Evolutionary conservation across 2,797 vertebrate species (phyloP).

Genomic region (Coendou prehensilis): DNA sequence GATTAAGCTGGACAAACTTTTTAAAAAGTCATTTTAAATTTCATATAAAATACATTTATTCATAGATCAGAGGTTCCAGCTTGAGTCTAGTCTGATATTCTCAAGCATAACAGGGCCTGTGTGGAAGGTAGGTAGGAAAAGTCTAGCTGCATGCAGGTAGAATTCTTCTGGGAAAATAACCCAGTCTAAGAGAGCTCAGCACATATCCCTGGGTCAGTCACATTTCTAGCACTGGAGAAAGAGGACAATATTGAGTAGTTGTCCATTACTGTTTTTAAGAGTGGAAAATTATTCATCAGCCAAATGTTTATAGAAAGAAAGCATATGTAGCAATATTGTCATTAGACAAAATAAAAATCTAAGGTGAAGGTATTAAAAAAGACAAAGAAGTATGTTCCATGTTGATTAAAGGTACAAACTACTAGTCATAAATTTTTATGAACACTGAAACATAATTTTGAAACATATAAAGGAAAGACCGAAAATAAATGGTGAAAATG

Average conservation of each 20-base stretch:
- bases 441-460: neutral
- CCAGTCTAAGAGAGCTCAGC: neutral
- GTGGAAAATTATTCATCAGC: neutral
- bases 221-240: neutral
- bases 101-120: neutral
- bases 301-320: neutral
- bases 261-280: neutral
- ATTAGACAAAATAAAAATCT: neutral
- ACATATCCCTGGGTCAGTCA: neutral
- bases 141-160: neutral
- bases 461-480: neutral
- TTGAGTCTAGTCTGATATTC: neutral
- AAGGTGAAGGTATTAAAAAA: neutral
- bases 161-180: neutral
- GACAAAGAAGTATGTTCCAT: neutral
- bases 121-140: neutral
- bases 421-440: neutral
- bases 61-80: neutral
- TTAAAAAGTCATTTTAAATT: neutral
- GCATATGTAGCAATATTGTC: neutral
- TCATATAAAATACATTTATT: constrained; percentile 42
- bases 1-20: neutral
- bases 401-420: neutral
- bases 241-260: neutral
- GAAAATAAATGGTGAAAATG: neutral